Base-by-base conservation (phyloP, 2,797 vertebrate genomes). In the Acropternis orthonyx region DNA sequence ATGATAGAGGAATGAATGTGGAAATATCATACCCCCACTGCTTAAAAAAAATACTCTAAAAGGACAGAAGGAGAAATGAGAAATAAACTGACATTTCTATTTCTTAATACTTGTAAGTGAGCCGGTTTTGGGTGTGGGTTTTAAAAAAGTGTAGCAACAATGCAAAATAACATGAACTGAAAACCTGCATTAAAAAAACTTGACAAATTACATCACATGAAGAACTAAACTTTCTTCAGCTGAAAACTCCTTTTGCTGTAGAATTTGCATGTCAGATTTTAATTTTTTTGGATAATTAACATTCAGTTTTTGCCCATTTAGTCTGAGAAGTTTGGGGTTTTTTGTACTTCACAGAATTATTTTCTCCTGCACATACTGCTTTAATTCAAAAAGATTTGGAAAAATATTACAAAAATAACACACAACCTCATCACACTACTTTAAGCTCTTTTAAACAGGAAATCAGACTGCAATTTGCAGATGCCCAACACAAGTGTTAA, bases 391-490 rank as follows among this genome's bases (percentile, higher is more conserved):
- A 94, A 58, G 4, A n/a, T 9, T 67, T 46, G 18, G 66, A 79
- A 49, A 20, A 69, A 17, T 30, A 69, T 32, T 73, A 51, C 12
- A 49, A 52, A 67, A 74, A 43, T 24, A 62, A 59, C 37, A 58
- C 5, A 21, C 0, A 0, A 3, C 5, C 4, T 4, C 15, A 10
- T 10, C 20, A 23, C 18, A 15, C 21, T 56, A 76, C 6, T 46
- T 55, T 36, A 90, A 62, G 21, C 12, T 34, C 22, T 81, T 79
- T 78, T 48, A 18, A 81, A 71, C 22, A 75, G 3, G 27, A 89
- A 87, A 81, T 49, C 51, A 27, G 18, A 75, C 27, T n/a, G 37
- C 11, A 76, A 15, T 72, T 58, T 51, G n/a, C 41, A 85, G 65
- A 43, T 62, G 62, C 2, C 65, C 7, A 72, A 72, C 10, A 37